These are phyloP conservation scores for Uropetala carovei DNA, from an alignment of 2,888 invertebrate genomes.

Conservation along the genomic window DNA sequence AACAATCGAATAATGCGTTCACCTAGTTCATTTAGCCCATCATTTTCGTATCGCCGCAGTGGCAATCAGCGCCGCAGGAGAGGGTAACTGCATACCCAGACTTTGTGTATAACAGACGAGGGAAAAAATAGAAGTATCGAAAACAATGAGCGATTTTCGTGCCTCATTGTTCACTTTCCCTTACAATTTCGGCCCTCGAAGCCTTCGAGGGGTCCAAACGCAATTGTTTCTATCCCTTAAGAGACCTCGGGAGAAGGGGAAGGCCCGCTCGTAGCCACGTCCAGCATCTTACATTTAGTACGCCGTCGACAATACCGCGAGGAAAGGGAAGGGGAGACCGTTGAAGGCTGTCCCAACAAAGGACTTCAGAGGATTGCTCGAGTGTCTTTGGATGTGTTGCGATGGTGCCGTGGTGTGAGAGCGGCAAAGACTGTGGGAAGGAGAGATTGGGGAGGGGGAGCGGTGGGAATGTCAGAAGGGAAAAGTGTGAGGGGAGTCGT, in stretches of 20 bases:
- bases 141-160: not conserved
- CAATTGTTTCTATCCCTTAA: not conserved
- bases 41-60: too few species aligned
- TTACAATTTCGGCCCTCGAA: not conserved
- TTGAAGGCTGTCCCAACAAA: not conserved
- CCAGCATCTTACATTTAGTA: not conserved
- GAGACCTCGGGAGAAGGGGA: not conserved
- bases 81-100: not conserved
- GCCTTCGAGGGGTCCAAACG: not conserved
- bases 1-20: not conserved
- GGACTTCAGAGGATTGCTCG: not conserved
- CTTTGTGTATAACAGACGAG: not conserved
- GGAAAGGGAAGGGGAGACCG: not conserved
- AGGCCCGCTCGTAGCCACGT: not conserved
- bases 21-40: not conserved
- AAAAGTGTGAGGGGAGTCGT: not conserved
- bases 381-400: slow-evolving; percentile 20
- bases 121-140: not conserved
- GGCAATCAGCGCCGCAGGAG: not conserved
- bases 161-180: not conserved
- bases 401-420: not conserved
- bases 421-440: not conserved
- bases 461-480: not conserved
- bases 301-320: not conserved
- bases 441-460: not conserved